Evolutionary conservation across 2,888 invertebrate species (phyloP).

Genomic region (Bedellia somnulentella): DNA sequence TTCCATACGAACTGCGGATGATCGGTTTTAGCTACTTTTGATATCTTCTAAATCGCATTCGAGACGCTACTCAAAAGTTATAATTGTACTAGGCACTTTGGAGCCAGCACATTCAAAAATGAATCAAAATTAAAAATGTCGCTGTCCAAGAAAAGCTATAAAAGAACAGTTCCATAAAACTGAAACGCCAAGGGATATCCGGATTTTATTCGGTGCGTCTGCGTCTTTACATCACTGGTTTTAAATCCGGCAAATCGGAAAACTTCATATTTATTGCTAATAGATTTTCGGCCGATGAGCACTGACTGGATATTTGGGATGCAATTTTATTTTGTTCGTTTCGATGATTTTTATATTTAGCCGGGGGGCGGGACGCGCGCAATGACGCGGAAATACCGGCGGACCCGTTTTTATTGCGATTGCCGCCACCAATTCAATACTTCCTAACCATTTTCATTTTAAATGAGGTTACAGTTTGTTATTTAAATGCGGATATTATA

Average conservation of each 20-base stretch:
- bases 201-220: conserved; percentile 18
- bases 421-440: too few species aligned
- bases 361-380: conserved; percentile 28
- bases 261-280: conserved; percentile 62
- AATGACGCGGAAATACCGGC: conserved; percentile 16
- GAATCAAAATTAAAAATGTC: conserved; percentile 1
- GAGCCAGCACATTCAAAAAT: too few species aligned
- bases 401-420: too few species aligned
- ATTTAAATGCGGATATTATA: too few species aligned
- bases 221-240: conserved; percentile 21
- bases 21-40: too few species aligned
- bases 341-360: conserved; percentile 59
- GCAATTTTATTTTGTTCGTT: conserved; percentile 61
- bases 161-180: conserved; percentile 42
- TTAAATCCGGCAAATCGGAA: conserved; percentile 58
- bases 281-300: conserved; percentile 56
- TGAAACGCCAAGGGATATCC: conserved; percentile 39
- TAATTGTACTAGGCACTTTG: too few species aligned
- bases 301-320: conserved; percentile 49
- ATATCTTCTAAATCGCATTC: too few species aligned
- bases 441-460: too few species aligned
- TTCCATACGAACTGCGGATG: too few species aligned
- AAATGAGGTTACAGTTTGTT: too few species aligned
- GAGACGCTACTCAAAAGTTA: too few species aligned
- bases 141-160: conserved; percentile 19